Percentiles rank a stretch among this genome's conserved stretches.
Evolutionary conservation across 2,113 vertebrate genomes (phyloP).

Genomic region (Riparia riparia): DNA sequence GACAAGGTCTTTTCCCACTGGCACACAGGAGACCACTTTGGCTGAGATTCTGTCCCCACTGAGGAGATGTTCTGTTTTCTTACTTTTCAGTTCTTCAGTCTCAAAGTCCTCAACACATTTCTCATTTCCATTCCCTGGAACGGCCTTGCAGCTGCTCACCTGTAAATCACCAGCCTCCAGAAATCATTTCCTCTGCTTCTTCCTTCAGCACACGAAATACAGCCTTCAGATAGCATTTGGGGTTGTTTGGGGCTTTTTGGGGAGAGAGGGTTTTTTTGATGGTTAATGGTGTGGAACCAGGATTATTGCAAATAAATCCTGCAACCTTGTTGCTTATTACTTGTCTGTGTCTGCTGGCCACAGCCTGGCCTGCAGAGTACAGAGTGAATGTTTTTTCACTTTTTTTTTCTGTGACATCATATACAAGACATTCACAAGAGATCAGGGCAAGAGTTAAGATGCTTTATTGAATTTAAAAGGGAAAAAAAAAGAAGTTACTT

Average conservation of each 20-base stretch:
- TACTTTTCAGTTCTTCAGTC: background rate
- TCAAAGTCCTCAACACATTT: background rate
- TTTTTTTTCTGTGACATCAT: background rate
- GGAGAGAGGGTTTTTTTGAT: background rate
- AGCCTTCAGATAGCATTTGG: background rate
- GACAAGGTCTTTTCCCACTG: background rate
- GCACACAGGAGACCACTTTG: background rate
- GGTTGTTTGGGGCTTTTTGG: background rate
- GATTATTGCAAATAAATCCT: background rate
- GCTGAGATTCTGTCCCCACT: background rate
- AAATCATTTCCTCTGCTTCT: background rate
- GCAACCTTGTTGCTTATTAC: background rate
- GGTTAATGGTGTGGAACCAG: background rate
- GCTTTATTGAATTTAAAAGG: background rate
- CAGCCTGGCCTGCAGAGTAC: background rate
- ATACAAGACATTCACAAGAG: background rate
- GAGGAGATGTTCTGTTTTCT: background rate
- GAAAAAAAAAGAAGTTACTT: rapidly evolving
- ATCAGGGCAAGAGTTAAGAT: background rate
- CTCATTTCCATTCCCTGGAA: background rate
- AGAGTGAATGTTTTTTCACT: background rate
- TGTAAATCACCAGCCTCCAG: background rate
- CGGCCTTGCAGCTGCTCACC: background rate
- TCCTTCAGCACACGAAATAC: background rate
- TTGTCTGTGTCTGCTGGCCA: background rate